phyloP scores from a whole-genome alignment of 2,797 vertebrate genomes.

The Australoheros facetus region DNA sequence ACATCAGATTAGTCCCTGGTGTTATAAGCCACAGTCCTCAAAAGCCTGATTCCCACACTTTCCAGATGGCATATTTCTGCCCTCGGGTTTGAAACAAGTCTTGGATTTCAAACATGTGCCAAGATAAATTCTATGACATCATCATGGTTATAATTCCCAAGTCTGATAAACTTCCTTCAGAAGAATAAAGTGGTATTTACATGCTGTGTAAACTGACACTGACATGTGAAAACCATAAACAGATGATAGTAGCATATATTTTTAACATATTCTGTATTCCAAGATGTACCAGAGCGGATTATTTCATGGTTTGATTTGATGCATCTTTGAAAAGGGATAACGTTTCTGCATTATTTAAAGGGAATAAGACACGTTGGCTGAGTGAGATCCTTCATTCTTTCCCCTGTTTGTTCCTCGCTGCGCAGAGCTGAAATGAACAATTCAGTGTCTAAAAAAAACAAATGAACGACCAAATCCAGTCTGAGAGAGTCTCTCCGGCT shows the following conservation, averaged over 20 bases:
- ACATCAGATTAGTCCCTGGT: not conserved
- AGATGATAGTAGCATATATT: not conserved
- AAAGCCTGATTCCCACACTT: not conserved
- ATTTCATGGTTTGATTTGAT: not conserved
- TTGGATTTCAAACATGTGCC: not conserved
- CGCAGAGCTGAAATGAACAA: not conserved
- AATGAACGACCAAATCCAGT: not conserved
- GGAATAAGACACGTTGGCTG: not conserved
- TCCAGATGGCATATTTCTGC: not conserved
- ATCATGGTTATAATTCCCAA: not conserved
- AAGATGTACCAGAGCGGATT: not conserved
- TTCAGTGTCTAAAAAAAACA: not conserved
- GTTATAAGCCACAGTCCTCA: rapidly evolving
- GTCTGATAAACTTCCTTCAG: not conserved
- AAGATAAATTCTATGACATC: not conserved
- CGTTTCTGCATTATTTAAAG: not conserved
- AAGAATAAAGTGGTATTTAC: not conserved
- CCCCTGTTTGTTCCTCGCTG: not conserved
- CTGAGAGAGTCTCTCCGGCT: not conserved
- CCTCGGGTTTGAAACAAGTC: no score
- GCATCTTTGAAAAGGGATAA: not conserved
- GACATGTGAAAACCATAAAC: not conserved
- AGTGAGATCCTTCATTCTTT: not conserved
- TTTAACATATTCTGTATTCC: not conserved
- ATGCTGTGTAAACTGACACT: not conserved